Percentiles rank a stretch among this genome's conserved stretches.
phyloP scores from a whole-genome alignment of 2,797 vertebrate species.

The Arctocebus calabarensis region DNA sequence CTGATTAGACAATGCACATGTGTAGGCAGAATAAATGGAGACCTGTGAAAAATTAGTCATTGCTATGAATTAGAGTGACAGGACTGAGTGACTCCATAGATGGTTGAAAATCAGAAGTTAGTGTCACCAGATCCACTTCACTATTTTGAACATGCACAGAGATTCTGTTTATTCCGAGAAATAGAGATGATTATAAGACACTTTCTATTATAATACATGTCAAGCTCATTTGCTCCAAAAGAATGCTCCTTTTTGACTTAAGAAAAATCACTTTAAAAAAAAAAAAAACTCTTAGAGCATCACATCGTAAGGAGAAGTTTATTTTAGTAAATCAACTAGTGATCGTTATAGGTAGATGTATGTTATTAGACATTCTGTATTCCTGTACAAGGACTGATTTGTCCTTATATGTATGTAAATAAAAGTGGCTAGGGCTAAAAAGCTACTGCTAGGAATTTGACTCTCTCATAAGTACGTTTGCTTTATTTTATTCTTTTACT shows the following conservation, averaged over 20 bases:
- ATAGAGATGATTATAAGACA: background rate
- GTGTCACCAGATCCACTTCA: background rate
- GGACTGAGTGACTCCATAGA: background rate
- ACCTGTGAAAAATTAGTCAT: background rate
- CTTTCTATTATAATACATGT: background rate
- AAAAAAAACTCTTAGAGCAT: background rate
- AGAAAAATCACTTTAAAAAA: background rate
- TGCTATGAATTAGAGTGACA: background rate
- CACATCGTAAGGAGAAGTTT: background rate
- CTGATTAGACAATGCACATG: background rate
- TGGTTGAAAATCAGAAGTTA: background rate
- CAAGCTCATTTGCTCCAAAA: background rate
- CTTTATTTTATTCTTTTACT: conserved; percentile 42
- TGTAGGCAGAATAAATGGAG: background rate
- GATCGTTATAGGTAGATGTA: background rate
- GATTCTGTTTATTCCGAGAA: background rate
- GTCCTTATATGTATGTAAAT: background rate
- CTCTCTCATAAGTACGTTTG: conserved; percentile 33
- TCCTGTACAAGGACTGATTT: background rate
- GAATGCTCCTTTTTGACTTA: background rate
- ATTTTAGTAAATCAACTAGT: background rate
- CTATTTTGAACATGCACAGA: background rate
- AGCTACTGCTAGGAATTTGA: conserved; percentile 21
- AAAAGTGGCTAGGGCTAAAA: background rate
- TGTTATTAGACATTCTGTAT: background rate